Evolutionary conservation across 2,113 vertebrate genomes (phyloP), one percentile per base, ranked within the genome.

Genomic region (Chiloscyllium plagiosum): DNA sequence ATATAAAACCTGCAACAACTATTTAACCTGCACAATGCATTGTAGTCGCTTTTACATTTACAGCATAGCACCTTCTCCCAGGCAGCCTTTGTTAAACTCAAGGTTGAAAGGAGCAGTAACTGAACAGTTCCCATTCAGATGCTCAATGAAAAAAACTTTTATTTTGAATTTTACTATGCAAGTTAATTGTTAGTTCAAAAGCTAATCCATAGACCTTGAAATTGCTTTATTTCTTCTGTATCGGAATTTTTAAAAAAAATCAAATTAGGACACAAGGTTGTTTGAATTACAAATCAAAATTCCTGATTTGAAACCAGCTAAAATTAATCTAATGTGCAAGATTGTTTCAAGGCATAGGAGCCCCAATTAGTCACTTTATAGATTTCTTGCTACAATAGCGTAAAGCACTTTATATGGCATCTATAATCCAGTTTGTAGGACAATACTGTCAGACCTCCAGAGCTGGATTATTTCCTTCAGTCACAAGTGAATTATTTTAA

Each of bases 21-120:
- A 61, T 90, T 90, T 90, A 61, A 90, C 52, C 52, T 61, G 52
- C 87, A 90, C 87, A 90, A 61, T 33, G 87, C 52, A 61, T 90
- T 61, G 87, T 90, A 65, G 61, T 90, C 52, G 61, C 8, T 12
- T 61, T 90, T 33, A 56, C 87, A 90, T 61, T 90, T 90, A 52
- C 50, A n/a, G 24, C 17, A 90, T 90, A 90, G 52, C 26, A 61
- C 1, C 33, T 56, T 61, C 4, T 26, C 15, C 29, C 29, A n/a
- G 0, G 15, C 87, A 90, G 29, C 56, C 52, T 61, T 33, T 61
- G 7, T 33, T 90, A 83, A 33, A 90, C 87, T 90, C 87, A 90
- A 61, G 52, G 52, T 52, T 90, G 87, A 90, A n/a, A 90, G 6
- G 87, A 61, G 29, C 12, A 65, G 26, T 13, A 61, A 65, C 26